phyloP scores from a whole-genome alignment of 2,797 vertebrate species.

The Malurus leucopterus region DNA sequence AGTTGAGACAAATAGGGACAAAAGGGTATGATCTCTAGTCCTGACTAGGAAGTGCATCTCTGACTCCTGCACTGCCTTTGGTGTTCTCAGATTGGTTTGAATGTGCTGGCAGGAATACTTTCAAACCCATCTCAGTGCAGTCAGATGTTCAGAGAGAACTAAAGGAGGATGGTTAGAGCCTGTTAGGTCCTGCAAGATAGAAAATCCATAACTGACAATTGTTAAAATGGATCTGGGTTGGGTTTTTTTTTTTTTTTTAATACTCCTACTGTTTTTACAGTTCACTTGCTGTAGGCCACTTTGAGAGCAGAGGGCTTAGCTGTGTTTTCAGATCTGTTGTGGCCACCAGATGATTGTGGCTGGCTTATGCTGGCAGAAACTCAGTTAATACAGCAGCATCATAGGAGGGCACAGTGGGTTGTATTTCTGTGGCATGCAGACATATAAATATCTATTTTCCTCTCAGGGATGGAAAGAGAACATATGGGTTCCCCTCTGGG shows the following conservation, averaged over 20 bases:
- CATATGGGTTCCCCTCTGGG: neutral
- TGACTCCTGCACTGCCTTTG: neutral
- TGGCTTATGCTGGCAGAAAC: neutral
- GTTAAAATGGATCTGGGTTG: neutral
- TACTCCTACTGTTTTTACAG: neutral
- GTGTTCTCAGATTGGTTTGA: neutral
- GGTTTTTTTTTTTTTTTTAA: neutral
- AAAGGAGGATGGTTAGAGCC: neutral
- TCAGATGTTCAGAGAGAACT: neutral
- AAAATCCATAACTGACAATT: neutral
- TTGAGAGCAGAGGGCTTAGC: neutral
- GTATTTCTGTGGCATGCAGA: neutral
- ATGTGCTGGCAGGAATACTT: neutral
- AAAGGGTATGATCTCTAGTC: neutral
- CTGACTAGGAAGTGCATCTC: neutral
- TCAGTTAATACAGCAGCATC: neutral
- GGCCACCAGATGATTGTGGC: neutral
- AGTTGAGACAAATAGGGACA: neutral
- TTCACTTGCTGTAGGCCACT: neutral
- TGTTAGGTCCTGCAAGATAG: neutral
- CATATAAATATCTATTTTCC: slow-evolving; percentile 28
- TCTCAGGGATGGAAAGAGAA: slow-evolving; percentile 5
- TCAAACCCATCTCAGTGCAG: neutral
- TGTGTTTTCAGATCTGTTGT: neutral
- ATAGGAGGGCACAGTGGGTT: neutral